Evolutionary conservation across 1,140 invertebrate species (phyloP).

Genomic region (Papilio machaon): DNA sequence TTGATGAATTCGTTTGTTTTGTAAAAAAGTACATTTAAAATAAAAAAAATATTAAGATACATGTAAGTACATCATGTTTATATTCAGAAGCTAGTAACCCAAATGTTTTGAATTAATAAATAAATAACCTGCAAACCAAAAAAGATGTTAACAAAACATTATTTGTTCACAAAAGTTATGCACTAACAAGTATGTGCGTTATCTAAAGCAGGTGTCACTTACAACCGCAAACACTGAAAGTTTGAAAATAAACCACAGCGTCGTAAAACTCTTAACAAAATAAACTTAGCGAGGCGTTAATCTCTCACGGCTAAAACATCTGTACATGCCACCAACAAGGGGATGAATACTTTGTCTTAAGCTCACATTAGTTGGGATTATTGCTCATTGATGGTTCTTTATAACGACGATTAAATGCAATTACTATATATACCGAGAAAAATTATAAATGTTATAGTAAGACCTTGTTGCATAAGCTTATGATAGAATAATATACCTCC

Average conservation of each 20-base stretch:
- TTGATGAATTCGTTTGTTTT: not conserved
- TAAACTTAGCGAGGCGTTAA: conserved; percentile 72
- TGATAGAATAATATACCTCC: not conserved
- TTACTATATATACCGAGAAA: conserved; percentile 26
- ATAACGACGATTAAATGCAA: conserved; percentile 35
- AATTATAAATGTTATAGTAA: not conserved
- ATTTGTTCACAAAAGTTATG: not conserved
- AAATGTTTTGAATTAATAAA: not conserved
- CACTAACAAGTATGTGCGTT: conserved; percentile 42
- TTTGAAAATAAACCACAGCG: conserved; percentile 70
- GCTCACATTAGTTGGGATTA: conserved; percentile 46
- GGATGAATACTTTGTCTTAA: conserved; percentile 63
- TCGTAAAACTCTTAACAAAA: conserved; percentile 78
- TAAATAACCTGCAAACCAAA: not conserved
- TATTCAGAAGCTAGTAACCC: not conserved
- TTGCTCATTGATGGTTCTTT: conserved; percentile 27
- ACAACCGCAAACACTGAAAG: conserved; percentile 62
- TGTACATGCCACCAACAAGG: conserved; percentile 58
- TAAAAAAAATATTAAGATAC: not conserved
- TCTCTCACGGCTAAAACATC: conserved; percentile 67
- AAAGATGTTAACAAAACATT: not conserved
- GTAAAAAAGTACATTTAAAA: not conserved
- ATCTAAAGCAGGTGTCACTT: conserved; percentile 77
- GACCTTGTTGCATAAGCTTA: conserved; percentile 5
- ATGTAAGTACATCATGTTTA: not conserved